Conservation (phyloP, 2,113 vertebrate genomes). For the Harpagus bidentatus region DNA sequence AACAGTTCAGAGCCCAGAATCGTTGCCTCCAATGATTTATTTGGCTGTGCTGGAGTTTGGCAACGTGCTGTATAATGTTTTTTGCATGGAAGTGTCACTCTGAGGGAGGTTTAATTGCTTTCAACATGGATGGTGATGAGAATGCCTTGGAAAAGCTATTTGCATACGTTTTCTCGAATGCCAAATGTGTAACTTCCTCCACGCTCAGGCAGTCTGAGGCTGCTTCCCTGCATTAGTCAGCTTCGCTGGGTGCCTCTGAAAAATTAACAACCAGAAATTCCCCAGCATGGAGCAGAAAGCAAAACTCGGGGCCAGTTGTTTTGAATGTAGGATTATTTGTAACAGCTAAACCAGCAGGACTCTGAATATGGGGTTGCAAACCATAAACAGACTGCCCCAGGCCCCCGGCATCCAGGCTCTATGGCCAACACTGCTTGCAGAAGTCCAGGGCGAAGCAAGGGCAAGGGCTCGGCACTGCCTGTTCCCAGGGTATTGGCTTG, state of each 20-base stretch:
- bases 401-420: neutral
- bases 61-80: conserved; percentile 7
- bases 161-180: conserved; percentile 45
- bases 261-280: conserved; percentile 8
- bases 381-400: neutral
- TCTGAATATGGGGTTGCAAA: neutral
- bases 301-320: neutral
- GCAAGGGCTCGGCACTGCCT: neutral
- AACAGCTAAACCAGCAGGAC: neutral
- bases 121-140: conserved; percentile 27
- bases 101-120: conserved; percentile 56
- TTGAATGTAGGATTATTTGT: neutral
- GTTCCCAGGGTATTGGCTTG: neutral
- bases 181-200: conserved; percentile 24
- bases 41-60: neutral
- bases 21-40: conserved; percentile 6
- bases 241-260: neutral
- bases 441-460: neutral
- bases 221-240: neutral
- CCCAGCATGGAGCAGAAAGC: neutral
- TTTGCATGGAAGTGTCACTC: conserved; percentile 39
- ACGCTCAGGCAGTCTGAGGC: neutral
- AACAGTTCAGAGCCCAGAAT: conserved; percentile 11
- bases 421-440: accelerated
- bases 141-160: conserved; percentile 38